Base-by-base conservation (phyloP, 2,113 vertebrate genomes). In the Tricholaema leucomelas region DNA sequence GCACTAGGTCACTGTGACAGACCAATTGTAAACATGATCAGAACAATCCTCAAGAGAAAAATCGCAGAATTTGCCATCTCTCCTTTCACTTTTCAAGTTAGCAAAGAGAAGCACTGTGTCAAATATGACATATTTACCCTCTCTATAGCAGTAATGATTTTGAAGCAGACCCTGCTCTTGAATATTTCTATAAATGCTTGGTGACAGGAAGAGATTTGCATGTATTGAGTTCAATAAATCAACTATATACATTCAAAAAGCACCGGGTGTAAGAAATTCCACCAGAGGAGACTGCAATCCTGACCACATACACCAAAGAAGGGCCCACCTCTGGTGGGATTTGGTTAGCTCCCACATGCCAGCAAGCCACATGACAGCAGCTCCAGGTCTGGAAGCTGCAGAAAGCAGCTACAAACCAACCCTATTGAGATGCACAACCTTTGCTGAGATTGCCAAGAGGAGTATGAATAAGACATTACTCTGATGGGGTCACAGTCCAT, bases 301-400 rank as follows among this genome's bases (percentile, higher is more conserved):
- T 60, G 20, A 54, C 6, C 5, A 9, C 0, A 6, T 0, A 7
- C 19, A 13, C 1, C 2, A 9, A 2, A 15, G 63, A 38, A 63
- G 25, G 36, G 55, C 1, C 1, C 18, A 17, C 56, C 5, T 52
- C 71, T 8, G 36, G 38, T 7, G 16, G 79, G 35, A 8, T 25
- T 61, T 54, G 61, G 15, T 46, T 72, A 67, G 16, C 75, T 63
- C 76, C 66, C 73, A 30, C 30, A 1, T 3, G 21, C 82, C 91
- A 79, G 8, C 44, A 24, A 1, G 19, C 76, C 50, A 50, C 46
- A 80, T n/a, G 88, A 80, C 12, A 46, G 75, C 75, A 95, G 85
- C 80, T 38, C 56, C 59, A 30, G 12, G 35, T 35, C 81, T 88
- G 87, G 60, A 61, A 50, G 48, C 91, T 75, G 55, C 79, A 76